Evolutionary conservation across 2,797 vertebrate species (phyloP).

Genomic region (Eremophila alpestris): DNA sequence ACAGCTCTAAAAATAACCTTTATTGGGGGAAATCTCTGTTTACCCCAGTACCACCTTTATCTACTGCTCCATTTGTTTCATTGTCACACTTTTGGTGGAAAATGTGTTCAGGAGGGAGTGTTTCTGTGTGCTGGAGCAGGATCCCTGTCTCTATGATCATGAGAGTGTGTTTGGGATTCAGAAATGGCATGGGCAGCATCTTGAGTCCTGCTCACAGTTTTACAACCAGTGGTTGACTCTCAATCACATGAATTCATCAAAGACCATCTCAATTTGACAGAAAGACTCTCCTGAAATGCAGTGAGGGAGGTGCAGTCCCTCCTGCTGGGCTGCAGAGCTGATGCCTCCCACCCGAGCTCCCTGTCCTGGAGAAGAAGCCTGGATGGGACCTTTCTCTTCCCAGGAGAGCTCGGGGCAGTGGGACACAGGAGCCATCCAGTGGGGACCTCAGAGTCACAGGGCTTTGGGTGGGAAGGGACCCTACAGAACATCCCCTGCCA

Average conservation of each 20-base stretch:
- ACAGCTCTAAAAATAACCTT: background rate
- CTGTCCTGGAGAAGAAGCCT: background rate
- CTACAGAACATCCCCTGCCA: fast-evolving
- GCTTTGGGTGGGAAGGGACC: background rate
- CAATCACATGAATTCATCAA: fast-evolving
- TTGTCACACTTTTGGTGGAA: background rate
- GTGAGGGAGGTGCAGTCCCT: background rate
- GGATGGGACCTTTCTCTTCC: background rate
- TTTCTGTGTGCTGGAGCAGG: background rate
- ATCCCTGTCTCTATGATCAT: fast-evolving
- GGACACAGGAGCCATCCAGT: constrained; percentile 38
- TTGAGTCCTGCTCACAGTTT: background rate
- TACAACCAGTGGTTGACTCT: background rate
- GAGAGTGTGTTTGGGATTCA: background rate
- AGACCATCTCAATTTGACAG: background rate
- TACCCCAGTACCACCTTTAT: background rate
- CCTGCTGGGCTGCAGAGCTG: background rate
- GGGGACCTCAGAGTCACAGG: background rate
- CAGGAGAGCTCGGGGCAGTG: background rate
- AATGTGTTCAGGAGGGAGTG: background rate
- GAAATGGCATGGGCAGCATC: background rate
- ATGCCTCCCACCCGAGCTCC: background rate
- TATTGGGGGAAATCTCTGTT: background rate
- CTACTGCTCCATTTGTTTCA: background rate
- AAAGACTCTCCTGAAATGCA: background rate